Evolutionary conservation across 2,888 invertebrate species (phyloP).

Genomic region (Chloromyia formosa): DNA sequence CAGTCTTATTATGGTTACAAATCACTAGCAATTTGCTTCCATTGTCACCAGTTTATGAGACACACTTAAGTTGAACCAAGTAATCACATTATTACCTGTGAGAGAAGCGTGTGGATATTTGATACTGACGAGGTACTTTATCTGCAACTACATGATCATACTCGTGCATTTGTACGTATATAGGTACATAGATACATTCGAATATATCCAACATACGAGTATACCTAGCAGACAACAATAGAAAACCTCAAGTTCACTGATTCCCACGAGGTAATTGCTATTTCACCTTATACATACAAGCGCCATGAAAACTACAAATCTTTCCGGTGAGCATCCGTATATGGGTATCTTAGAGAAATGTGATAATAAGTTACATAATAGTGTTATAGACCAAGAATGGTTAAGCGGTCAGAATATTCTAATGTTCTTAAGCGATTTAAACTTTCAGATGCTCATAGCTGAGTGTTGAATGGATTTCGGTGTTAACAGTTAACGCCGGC

Average conservation of each 20-base stretch:
- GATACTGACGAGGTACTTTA: no score
- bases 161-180: background rate
- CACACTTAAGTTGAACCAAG: background rate
- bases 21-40: background rate
- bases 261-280: conserved; percentile 7
- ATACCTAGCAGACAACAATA: background rate
- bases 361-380: no score
- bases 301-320: background rate
- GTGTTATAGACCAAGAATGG: no score
- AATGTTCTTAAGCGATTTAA: no score
- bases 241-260: background rate
- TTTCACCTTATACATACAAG: background rate
- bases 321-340: no score
- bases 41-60: background rate
- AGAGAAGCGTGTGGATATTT: background rate
- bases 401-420: no score
- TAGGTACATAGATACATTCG: background rate
- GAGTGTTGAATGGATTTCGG: no score
- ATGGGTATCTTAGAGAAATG: no score
- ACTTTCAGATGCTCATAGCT: no score
- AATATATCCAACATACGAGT: background rate
- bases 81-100: background rate
- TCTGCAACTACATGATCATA: no score
- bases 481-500: no score
- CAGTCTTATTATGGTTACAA: background rate